Base-by-base conservation (phyloP, 2,113 vertebrate species). In the Scopus umbretta region DNA sequence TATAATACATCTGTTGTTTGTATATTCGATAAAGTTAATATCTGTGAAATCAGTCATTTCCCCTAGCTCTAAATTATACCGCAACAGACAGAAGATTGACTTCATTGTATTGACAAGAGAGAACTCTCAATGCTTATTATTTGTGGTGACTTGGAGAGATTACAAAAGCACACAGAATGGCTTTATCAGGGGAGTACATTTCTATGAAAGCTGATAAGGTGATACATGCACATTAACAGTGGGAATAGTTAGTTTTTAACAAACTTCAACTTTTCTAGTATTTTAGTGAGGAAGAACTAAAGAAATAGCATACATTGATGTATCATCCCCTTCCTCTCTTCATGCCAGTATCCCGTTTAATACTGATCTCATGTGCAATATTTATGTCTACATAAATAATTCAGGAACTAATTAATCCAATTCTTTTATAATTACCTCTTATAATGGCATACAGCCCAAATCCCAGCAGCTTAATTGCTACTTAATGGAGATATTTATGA, bases 351-450 rank as follows among this genome's bases (percentile, higher is more conserved):
- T 94, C 96, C 96, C 94, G 82, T 88, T 96, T 96, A 97, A 97
- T 87, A 92, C 94, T 75, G 32, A 97, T 94, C 85, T 94, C 78
- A 55, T 95, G 95, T 97, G 94, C 87, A 97, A 89, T 97, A 98
- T 98, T 98, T 98, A 97, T 96, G 97, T 95, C 96, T 96, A 95
- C 88, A 96, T 98, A 97, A 98, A 98, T 98, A 98, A 98, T 98
- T 98, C 97, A 98, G 94, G 90, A 93, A 91, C 93, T 97, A 98
- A 97, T 98, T 98, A 98, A 98, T 98, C 96, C 96, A 97, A 92
- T 98, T 97, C 89, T 98, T 98, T 98, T 97, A 98, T 98, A 98
- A 98, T 97, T 98, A 97, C 97, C 94, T 98, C 92, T 95, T 95
- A 91, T 58, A 96, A 96, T 97, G 91, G 84, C 95, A 96, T 91